Evolutionary conservation across 35 echinoderm and acorn worm genomes (phyloP).

Genomic region (Patiria miniata): DNA sequence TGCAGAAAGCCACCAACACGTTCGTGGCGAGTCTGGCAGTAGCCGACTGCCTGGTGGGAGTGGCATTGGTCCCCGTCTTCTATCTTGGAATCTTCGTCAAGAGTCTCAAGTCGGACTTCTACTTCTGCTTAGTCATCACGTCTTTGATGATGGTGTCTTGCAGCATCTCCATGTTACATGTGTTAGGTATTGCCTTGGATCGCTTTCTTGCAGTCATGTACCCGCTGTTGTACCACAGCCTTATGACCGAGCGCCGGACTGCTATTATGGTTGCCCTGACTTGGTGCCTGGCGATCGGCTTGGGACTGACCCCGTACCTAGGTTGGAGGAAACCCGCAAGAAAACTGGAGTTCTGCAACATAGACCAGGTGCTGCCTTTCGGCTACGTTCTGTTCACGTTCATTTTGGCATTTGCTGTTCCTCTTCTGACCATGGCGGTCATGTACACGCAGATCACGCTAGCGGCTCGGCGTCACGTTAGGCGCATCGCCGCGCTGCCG

Average conservation of each 20-base stretch:
- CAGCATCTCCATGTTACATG: slow-evolving; percentile 28
- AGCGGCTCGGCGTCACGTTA: neutral
- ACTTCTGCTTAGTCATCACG: slow-evolving; percentile 12
- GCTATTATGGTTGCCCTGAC: neutral
- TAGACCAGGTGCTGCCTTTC: slow-evolving; percentile 28
- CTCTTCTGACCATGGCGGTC: neutral
- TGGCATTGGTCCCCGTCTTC: slow-evolving; percentile 19
- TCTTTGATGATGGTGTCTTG: neutral
- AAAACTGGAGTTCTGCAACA: slow-evolving; percentile 19
- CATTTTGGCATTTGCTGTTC: slow-evolving; percentile 19
- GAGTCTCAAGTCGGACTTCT: slow-evolving; percentile 6
- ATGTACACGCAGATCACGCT: slow-evolving; percentile 10
- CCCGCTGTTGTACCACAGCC: neutral
- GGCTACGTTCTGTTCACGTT: neutral
- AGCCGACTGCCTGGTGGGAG: slow-evolving; percentile 18
- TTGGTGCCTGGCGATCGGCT: neutral
- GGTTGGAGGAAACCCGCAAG: slow-evolving; percentile 14
- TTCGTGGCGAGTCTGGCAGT: slow-evolving; percentile 18
- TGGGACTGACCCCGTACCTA: neutral
- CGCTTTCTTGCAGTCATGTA: neutral
- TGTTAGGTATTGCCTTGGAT: slow-evolving; percentile 1
- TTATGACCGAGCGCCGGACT: neutral
- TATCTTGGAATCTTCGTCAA: neutral
- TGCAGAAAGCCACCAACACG: neutral
- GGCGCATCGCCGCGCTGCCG: neutral